These are phyloP conservation scores for Cichladusa arquata DNA, from an alignment of 2,113 vertebrate species.

Conservation along the genomic window DNA sequence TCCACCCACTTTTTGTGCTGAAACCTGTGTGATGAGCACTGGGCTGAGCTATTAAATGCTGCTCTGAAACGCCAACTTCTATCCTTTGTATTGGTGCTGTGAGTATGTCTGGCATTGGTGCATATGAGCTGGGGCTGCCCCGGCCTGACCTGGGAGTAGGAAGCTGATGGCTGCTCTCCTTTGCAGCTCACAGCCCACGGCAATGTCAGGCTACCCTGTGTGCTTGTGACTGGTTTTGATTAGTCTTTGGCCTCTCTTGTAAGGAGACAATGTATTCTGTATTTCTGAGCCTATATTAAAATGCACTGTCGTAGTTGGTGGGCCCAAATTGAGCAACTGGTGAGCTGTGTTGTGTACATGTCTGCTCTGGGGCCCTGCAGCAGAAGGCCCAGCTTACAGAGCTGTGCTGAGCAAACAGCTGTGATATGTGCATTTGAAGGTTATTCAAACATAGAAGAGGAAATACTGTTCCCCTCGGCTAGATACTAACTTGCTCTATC, in stretches of 20 bases:
- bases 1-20: background rate
- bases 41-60: background rate
- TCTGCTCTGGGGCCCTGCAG: background rate
- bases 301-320: background rate
- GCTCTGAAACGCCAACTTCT: background rate
- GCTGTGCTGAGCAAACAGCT: background rate
- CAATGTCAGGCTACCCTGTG: rapidly evolving
- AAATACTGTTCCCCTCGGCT: slow-evolving; percentile 26
- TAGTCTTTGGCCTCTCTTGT: background rate
- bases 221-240: background rate
- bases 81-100: background rate
- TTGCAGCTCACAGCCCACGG: rapidly evolving
- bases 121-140: background rate
- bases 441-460: slow-evolving; percentile 43
- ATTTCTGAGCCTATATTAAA: background rate
- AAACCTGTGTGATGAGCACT: background rate
- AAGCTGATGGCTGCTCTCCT: background rate
- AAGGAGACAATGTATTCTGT: background rate
- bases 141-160: background rate
- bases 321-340: background rate
- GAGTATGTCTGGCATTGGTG: background rate
- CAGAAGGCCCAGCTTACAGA: background rate
- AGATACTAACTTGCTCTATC: background rate
- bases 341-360: background rate
- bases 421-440: background rate